Evolutionary conservation across 2,797 vertebrate genomes (phyloP).

Genomic region (Propithecus deckenii): DNA sequence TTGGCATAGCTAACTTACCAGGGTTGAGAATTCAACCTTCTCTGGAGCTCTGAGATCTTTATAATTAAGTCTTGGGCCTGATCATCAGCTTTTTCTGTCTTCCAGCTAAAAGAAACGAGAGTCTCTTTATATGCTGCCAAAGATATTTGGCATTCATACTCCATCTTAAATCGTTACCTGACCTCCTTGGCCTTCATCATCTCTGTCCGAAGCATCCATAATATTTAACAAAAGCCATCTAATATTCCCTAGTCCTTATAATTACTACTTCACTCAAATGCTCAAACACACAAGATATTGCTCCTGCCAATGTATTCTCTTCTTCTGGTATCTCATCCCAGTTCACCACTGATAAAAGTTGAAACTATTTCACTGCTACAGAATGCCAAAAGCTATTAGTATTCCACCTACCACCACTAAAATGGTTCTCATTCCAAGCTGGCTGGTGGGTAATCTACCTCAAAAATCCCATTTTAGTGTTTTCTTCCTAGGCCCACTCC

Average conservation of each 20-base stretch:
- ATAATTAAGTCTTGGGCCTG: neutral
- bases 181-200: neutral
- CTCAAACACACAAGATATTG: neutral
- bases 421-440: slow-evolving; percentile 3
- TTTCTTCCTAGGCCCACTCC: neutral
- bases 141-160: neutral
- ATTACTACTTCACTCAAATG: slow-evolving; percentile 25
- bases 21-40: slow-evolving; percentile 1
- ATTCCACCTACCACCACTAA: neutral
- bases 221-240: neutral
- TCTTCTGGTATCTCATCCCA: neutral
- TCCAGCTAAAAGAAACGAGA: neutral
- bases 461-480: neutral
- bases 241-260: neutral
- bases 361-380: neutral
- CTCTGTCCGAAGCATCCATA: neutral
- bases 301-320: neutral
- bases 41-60: neutral
- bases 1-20: neutral
- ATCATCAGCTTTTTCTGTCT: neutral
- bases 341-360: neutral
- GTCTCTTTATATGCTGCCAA: neutral
- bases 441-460: neutral
- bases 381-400: neutral
- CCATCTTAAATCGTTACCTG: neutral